A percentile compares a stretch with the other conserved stretches of the same genome.
phyloP scores from a whole-genome alignment of 2,888 invertebrate species.

The Xestia rhomboidea region DNA sequence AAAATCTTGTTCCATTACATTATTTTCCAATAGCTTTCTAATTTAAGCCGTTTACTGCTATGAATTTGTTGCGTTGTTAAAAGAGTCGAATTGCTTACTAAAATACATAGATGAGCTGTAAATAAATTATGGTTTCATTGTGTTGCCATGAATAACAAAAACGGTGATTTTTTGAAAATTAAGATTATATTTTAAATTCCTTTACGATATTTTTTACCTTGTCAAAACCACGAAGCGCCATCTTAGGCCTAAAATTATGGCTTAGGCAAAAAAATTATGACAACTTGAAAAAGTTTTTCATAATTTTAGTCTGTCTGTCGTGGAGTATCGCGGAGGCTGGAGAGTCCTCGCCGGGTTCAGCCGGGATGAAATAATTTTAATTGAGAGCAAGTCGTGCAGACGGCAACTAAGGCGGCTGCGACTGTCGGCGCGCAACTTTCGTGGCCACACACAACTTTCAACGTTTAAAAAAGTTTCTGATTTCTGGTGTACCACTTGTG shows the following conservation, averaged over 20 bases:
- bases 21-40: constrained; percentile 17
- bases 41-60: constrained; percentile 11
- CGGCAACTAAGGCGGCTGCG: constrained; percentile 55
- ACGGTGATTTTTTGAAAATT: neutral
- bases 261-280: constrained; percentile 58
- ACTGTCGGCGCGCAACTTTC: constrained; percentile 64
- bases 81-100: constrained; percentile 25
- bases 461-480: constrained; percentile 58
- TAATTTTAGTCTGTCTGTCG: constrained; percentile 63
- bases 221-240: constrained; percentile 34
- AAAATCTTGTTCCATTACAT: neutral
- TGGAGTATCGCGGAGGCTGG: constrained; percentile 50
- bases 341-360: constrained; percentile 68
- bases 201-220: neutral
- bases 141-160: neutral
- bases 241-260: constrained; percentile 66
- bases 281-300: constrained; percentile 68
- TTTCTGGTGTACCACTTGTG: constrained; percentile 48
- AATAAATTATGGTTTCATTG: constrained; percentile 2
- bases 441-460: constrained; percentile 56
- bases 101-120: constrained; percentile 5
- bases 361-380: constrained; percentile 75
- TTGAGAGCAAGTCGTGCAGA: constrained; percentile 76
- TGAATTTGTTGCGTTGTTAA: constrained; percentile 36
- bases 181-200: neutral